Conservation (phyloP, 2,113 vertebrate species). For the Bubo bubo region DNA sequence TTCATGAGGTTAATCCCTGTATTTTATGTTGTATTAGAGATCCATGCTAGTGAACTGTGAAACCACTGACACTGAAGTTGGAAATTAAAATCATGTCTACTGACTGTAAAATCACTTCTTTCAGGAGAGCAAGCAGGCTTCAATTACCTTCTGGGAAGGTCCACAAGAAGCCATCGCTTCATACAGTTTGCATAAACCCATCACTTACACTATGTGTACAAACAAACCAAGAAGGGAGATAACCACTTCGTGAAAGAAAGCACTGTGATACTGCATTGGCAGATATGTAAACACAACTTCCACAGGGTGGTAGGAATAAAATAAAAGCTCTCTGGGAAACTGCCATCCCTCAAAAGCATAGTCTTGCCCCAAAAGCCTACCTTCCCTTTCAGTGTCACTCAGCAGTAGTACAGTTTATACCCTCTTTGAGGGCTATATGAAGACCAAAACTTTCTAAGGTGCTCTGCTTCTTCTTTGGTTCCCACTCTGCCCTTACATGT, state of each 20-base stretch:
- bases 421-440: background rate
- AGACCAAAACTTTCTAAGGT: background rate
- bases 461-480: background rate
- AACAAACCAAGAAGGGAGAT: background rate
- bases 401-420: background rate
- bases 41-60: background rate
- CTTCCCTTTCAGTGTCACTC: background rate
- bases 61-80: background rate
- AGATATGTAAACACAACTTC: background rate
- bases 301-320: background rate
- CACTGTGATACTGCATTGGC: background rate
- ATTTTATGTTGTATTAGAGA: background rate
- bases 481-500: background rate
- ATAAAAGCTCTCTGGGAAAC: background rate
- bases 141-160: background rate
- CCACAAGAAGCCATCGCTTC: background rate
- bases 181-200: background rate
- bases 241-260: background rate
- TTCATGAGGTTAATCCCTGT: background rate
- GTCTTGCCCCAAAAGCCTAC: background rate
- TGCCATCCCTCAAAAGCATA: background rate
- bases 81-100: background rate
- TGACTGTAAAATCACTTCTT: background rate
- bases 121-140: background rate
- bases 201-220: rapidly evolving